Evolutionary conservation across 2,888 invertebrate genomes (phyloP), one percentile per base, ranked within the genome.

Genomic region (Ernsta delagoae): DNA sequence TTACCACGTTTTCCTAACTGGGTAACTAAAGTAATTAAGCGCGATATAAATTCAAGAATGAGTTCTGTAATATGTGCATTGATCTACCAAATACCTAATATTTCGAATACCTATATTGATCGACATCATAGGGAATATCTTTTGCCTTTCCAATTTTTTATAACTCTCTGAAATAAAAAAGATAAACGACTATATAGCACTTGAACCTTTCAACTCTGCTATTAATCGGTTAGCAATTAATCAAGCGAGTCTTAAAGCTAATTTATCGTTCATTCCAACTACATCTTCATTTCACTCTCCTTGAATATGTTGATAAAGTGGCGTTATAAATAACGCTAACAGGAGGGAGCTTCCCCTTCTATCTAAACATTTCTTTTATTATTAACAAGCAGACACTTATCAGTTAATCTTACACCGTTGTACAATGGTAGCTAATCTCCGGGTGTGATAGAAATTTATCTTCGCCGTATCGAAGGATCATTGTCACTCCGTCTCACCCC

Each of bases 331-430:
- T 86, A 83, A 82, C 83, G 81, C 79, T 67, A 77, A 77, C 77
- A 69, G 71, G 76, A 73, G 77, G 80, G 79, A 76, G 76, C 72
- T 69, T 75, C 74, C 75, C 77, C 83, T 69, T 70, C 77, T 80
- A 83, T 83, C 84, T 78, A 89, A 89, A 90, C 89, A 90, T 88
- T 79, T 78, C 78, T 84, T 76, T 87, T 92, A 92, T 92, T 92
- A 92, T 91, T 92, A 90, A 87, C 87, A 81, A 88, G 86, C 76
- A 86, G 85, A 87, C 89, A 92, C 92, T 92, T 92, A 93, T 93
- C 92, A 89, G 88, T 90, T 92, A 92, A 93, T 93, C 92, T 92
- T 90, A 88, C 90, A 88, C 90, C 79, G 84, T 79, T 77, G 76
- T 79, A 92, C 92, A 93, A 92, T 90, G 78, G 82, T 73, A 73